phyloP scores from a whole-genome alignment of 2,888 invertebrate species.

The Pardosa pseudoannulata region DNA sequence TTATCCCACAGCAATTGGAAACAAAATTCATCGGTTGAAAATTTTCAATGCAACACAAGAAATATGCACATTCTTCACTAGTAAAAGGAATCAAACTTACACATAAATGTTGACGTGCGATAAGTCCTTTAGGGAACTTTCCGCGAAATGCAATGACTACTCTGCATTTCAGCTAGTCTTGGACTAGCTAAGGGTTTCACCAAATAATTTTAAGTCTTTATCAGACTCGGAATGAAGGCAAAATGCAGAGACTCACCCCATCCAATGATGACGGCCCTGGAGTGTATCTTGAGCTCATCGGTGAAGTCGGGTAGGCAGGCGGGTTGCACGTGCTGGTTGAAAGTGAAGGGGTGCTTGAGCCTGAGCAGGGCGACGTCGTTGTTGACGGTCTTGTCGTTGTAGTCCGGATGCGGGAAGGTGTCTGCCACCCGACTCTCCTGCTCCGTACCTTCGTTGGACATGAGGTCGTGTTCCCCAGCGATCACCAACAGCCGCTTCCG shows the following conservation, averaged over 20 bases:
- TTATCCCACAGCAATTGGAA: too few relatives aligned
- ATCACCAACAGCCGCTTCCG: slow-evolving; percentile 86
- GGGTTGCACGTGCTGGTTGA: slow-evolving; percentile 80
- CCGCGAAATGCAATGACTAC: too few relatives aligned
- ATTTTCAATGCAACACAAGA: too few relatives aligned
- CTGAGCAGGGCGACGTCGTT: slow-evolving; percentile 93
- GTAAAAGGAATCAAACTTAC: too few relatives aligned
- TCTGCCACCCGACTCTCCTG: slow-evolving; percentile 84
- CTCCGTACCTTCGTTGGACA: slow-evolving; percentile 86
- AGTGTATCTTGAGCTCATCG: slow-evolving; percentile 82
- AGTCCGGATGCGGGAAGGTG: slow-evolving; percentile 88
- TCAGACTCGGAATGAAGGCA: too few relatives aligned
- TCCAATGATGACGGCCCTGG: slow-evolving; percentile 90
- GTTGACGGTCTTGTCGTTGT: slow-evolving; percentile 91
- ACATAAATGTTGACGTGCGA: too few relatives aligned
- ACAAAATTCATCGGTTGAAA: too few relatives aligned
- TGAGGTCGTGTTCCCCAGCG: slow-evolving; percentile 90
- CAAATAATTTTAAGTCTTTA: too few relatives aligned
- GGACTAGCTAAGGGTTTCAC: too few relatives aligned
- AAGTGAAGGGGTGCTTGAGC: slow-evolving; percentile 79
- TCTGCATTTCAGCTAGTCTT: too few relatives aligned
- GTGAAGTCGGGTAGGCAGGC: slow-evolving; percentile 89
- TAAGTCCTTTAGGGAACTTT: too few relatives aligned
- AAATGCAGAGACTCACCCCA: slow-evolving; percentile 98
- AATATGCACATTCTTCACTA: too few relatives aligned